Evolutionary conservation across 2,113 vertebrate genomes (phyloP).

Genomic region (Tapirus terrestris): DNA sequence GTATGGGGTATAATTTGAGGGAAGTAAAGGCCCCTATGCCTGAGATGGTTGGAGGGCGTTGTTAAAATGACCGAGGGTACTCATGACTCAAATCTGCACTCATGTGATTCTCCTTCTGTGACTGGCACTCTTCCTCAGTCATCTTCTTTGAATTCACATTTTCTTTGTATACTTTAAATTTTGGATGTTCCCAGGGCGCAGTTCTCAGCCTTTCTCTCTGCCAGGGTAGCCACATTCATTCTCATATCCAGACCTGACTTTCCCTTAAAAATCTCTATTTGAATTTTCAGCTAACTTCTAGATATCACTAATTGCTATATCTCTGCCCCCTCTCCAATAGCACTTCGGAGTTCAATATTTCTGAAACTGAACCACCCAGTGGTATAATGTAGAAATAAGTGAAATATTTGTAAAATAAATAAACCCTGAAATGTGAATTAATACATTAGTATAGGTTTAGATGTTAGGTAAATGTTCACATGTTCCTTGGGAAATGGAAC

Average conservation of each 20-base stretch:
- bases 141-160: neutral
- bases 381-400: neutral
- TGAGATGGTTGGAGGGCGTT: neutral
- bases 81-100: neutral
- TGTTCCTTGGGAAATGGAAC: neutral
- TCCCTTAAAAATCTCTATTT: conserved; percentile 20
- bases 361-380: neutral
- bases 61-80: neutral
- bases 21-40: neutral
- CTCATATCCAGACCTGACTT: neutral
- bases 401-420: neutral
- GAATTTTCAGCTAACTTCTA: neutral
- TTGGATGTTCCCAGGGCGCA: neutral
- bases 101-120: neutral
- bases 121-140: neutral
- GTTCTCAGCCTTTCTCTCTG: neutral
- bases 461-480: neutral
- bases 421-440: neutral
- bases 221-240: neutral
- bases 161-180: neutral
- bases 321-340: neutral
- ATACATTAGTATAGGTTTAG: neutral
- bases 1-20: neutral
- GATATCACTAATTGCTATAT: neutral
- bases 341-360: neutral